These are phyloP conservation scores for Myrmecobius fasciatus DNA, from an alignment of 2,113 vertebrate species.

Conservation along the genomic window DNA sequence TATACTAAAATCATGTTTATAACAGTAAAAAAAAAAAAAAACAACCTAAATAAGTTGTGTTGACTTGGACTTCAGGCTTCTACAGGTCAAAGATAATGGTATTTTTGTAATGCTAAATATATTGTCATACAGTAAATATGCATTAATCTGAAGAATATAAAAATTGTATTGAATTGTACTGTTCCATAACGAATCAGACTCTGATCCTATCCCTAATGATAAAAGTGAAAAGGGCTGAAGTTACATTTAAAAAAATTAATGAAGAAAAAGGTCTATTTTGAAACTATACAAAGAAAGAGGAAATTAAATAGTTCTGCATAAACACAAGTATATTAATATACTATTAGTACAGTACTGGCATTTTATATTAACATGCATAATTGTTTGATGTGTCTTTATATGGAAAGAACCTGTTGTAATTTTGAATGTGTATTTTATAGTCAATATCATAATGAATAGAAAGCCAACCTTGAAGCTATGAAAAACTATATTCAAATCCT, in stretches of 20 bases:
- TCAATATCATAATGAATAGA: not conserved
- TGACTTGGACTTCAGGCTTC: not conserved
- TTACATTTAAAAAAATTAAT: constrained; percentile 42
- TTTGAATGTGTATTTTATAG: constrained; percentile 9
- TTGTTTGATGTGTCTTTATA: constrained; percentile 20
- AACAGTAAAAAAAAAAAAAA: not conserved
- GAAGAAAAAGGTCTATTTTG: not conserved
- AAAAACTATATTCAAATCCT: not conserved
- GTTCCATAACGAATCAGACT: not conserved
- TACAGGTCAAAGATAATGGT: not conserved
- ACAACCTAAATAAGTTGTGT: not conserved
- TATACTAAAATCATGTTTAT: not conserved
- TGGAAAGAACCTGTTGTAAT: not conserved
- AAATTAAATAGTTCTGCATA: constrained; percentile 14
- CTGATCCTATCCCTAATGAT: constrained; percentile 15
- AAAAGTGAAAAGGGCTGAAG: not conserved
- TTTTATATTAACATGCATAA: not conserved
- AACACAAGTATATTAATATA: not conserved
- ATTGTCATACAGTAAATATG: not conserved
- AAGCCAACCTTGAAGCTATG: too few relatives aligned
- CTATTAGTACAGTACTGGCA: not conserved
- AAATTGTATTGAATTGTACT: not conserved
- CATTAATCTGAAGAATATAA: not conserved
- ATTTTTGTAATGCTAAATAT: not conserved
- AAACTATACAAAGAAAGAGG: constrained; percentile 46